These are phyloP conservation scores for Sarcophilus harrisii DNA, from an alignment of 2,797 vertebrate genomes.

Conservation along the genomic window DNA sequence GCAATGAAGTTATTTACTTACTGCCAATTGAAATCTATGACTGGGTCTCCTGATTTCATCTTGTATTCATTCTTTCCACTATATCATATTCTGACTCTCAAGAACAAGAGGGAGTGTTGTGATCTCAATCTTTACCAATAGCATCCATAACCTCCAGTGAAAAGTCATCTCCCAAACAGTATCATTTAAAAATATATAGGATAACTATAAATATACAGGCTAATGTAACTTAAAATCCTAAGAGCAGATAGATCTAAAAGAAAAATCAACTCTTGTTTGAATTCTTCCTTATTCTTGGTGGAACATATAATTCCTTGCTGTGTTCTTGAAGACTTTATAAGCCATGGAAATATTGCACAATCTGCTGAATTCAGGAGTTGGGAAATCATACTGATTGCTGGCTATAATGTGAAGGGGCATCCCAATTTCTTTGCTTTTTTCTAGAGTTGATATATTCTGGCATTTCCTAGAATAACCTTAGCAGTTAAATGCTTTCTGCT, in stretches of 20 bases:
- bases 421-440: background rate
- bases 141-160: background rate
- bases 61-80: background rate
- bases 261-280: background rate
- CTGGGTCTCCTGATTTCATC: background rate
- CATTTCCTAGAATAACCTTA: conserved; percentile 13
- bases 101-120: background rate
- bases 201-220: background rate
- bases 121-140: background rate
- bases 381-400: background rate
- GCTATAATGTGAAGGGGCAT: background rate
- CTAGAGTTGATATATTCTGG: background rate
- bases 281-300: background rate
- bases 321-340: background rate
- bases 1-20: background rate
- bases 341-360: background rate
- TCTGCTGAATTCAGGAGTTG: background rate
- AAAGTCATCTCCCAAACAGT: background rate
- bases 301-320: background rate
- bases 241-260: background rate
- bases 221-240: background rate
- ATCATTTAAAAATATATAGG: background rate
- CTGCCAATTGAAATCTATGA: background rate
- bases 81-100: background rate
- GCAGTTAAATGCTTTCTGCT: background rate